Base-by-base conservation (phyloP, 2,797 vertebrate genomes). In the Melanotaenia nigrans region DNA sequence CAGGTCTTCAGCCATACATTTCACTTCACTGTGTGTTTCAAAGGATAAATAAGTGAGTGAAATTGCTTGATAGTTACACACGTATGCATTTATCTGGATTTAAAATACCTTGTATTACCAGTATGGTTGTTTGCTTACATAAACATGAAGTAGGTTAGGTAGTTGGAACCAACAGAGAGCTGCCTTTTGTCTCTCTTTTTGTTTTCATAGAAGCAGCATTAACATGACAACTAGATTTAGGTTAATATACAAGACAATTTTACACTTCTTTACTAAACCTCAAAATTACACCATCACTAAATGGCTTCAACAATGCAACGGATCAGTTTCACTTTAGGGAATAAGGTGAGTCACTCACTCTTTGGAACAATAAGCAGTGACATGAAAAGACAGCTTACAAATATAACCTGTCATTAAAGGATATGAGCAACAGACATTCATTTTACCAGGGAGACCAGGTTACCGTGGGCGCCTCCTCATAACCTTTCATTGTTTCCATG, bases 401-500 rank as follows among this genome's bases (percentile, higher is more conserved):
- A 87, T 83, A 87, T 64, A 87, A 81, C 73, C 83, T 83, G 82
- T 88, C 88, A 90, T 88, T 82, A 85, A 66, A 89, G 82, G 82
- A 87, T 85, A 78, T 85, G 84, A 89, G 79, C 83, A 85, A 82
- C 76, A 85, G 75, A 71, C 77, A 66, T 82, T 85, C 64, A 87
- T 89, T 87, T 90, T 72, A 85, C 76, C 85, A 71, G 67, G 70
- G 82, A 89, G 83, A 81, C 77, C 55, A 45, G 75, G 85, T 83
- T 74, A 82, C 75, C 2, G 49, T 68, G 71, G 88, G 89, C 71
- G 71, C 84, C 71, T 85, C 75, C 88, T 89, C 80, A 83, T 87
- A 89, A 89, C 77, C 86, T 73, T 85, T 85, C 71, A 90, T 90
- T 91, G 91, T 93, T 89, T 91, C 88, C 80, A 87, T 89, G 87